These are phyloP conservation scores for Pachycephus smyrnensis DNA, from an alignment of 2,888 invertebrate genomes.

Conservation along the genomic window DNA sequence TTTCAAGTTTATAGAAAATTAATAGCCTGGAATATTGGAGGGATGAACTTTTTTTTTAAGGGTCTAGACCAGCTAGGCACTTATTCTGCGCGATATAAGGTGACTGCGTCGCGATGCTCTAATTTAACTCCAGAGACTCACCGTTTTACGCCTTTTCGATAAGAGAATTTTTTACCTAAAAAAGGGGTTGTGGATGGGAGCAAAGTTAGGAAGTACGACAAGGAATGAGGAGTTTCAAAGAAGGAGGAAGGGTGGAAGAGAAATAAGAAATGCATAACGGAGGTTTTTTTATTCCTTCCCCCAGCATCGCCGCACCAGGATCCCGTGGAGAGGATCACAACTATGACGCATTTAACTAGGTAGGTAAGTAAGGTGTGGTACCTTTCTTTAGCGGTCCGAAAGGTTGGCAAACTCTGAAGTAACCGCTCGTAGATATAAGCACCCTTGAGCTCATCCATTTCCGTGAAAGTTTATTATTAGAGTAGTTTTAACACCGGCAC, in stretches of 20 bases:
- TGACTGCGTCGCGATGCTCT: no score
- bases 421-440: neutral
- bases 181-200: no score
- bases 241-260: neutral
- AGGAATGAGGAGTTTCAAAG: neutral
- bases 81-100: neutral
- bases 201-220: no score
- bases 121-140: no score
- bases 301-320: neutral
- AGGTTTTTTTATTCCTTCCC: neutral
- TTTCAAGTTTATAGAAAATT: neutral
- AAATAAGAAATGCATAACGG: neutral
- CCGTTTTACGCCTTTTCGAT: no score
- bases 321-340: neutral
- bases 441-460: neutral
- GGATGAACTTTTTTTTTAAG: neutral
- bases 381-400: neutral
- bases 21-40: neutral
- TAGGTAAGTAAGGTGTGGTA: neutral
- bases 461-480: constrained; percentile 4
- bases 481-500: constrained; percentile 4
- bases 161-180: no score
- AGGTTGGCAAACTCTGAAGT: neutral
- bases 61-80: neutral
- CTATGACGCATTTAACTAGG: neutral